phyloP scores from a whole-genome alignment of 2,113 vertebrate genomes.

The Crotalus helleri region DNA sequence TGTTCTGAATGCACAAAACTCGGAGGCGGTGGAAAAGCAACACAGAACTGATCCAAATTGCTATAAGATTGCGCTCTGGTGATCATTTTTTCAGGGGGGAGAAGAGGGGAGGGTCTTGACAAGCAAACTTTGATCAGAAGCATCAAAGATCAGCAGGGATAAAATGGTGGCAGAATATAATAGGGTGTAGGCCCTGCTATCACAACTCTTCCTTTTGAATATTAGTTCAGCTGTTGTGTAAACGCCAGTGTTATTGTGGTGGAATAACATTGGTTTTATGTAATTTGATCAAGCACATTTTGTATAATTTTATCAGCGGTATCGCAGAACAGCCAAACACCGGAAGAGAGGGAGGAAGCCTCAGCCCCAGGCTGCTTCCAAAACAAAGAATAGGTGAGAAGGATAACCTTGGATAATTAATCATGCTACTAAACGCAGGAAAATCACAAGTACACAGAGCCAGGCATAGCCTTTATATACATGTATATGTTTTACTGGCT shows the following conservation, averaged over 20 bases:
- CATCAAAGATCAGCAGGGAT: constrained; percentile 66
- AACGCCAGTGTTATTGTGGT: background rate
- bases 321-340: background rate
- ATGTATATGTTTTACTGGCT: background rate
- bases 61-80: constrained; percentile 66
- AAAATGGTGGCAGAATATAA: constrained; percentile 63
- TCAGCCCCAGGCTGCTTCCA: background rate
- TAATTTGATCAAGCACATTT: background rate
- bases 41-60: constrained; percentile 49
- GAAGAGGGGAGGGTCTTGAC: constrained; percentile 46
- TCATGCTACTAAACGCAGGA: background rate
- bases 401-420: too few species aligned
- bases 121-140: constrained; percentile 70
- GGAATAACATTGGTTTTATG: background rate
- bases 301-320: background rate
- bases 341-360: accelerated
- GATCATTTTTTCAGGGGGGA: background rate
- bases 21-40: constrained; percentile 51
- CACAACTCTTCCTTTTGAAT: background rate
- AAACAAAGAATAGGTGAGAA: background rate
- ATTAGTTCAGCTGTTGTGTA: constrained; percentile 43
- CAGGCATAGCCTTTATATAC: background rate
- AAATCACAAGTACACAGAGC: background rate
- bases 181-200: constrained; percentile 19
- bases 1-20: constrained; percentile 61